Base-by-base conservation (phyloP, 2,797 vertebrate genomes). In the Falco concolor region DNA sequence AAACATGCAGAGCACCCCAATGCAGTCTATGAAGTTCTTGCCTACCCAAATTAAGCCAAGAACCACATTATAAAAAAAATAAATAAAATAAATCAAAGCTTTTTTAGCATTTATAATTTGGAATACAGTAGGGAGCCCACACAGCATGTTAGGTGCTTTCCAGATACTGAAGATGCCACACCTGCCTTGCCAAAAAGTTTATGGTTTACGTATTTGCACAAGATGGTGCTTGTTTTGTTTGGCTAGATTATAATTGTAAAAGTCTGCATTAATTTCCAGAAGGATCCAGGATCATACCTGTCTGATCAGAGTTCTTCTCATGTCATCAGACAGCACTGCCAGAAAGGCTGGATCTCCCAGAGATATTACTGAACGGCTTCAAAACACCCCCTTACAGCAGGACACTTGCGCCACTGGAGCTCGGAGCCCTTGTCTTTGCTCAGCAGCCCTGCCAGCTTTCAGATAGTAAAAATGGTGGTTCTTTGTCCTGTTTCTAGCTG, bases 61-160 rank as follows among this genome's bases (percentile, higher is more conserved):
- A 91, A 75, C 50, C 75, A 89, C 0, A 13, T 65, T 87, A 82
- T 38, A 34, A 42, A 64, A 59, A 57, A 28, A 68, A 18, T 49
- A 38, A 34, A 82, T 45, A 49, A 59, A 45, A 61, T 76, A 76
- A 18, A 96, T 93, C 92, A 96, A 97, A 97, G 95, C 38, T 84
- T 87, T 93, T 89, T 94, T 68, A 95, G 82, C 76, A 87, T 95
- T 93, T 85, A 47, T 69, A 91, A 87, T 94, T 95, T 92, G 81
- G 75, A 93, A 87, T 95, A 84, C 64, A 83, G 84, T 38, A 91
- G 65, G 34, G 81, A 95, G 90, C 94, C 94, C 95, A 96, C 94
- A 96, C 95, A 96, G 81, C 95, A 95, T 44, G 95, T 80, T 96
- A 94, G 95, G 96, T 96, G 93, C 86, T 96, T 96, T 96, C 96